Conservation (phyloP, 2,113 vertebrate species). For the Mionectes macconnelli region DNA sequence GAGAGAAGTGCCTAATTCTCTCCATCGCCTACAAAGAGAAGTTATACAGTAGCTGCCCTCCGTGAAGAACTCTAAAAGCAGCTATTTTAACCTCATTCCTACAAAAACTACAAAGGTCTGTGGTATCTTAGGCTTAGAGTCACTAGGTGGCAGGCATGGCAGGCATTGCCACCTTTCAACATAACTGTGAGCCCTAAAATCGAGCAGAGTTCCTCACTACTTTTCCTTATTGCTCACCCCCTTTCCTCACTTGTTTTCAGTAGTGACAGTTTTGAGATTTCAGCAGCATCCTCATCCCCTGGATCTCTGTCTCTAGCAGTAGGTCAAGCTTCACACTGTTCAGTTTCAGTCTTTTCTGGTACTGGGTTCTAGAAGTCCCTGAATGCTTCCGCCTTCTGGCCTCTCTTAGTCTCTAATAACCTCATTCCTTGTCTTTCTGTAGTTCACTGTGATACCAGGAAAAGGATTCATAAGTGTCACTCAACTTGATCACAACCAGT, state of each 20-base stretch:
- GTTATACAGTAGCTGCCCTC: background rate
- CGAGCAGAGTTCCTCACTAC: background rate
- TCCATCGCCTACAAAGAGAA: background rate
- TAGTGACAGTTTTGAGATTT: background rate
- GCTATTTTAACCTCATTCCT: background rate
- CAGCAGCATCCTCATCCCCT: background rate
- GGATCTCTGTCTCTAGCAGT: background rate
- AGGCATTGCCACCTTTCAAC: background rate
- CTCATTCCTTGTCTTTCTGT: background rate
- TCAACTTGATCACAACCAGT: background rate
- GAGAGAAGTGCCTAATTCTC: background rate
- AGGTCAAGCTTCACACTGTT: background rate
- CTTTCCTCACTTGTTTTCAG: background rate
- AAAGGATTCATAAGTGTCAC: background rate
- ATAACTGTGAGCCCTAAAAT: background rate
- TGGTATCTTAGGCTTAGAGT: background rate
- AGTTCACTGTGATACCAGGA: background rate
- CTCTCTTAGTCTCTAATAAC: background rate
- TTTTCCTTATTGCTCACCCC: background rate
- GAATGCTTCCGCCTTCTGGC: background rate
- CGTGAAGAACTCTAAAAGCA: background rate
- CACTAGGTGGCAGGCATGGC: constrained; percentile 56
- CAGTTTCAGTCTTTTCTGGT: background rate
- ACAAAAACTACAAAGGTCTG: background rate
- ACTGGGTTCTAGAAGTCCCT: background rate